Percentiles rank a stretch among this genome's conserved stretches.
Evolutionary conservation across 2,888 invertebrate genomes (phyloP).

Genomic region (Bedellia somnulentella): DNA sequence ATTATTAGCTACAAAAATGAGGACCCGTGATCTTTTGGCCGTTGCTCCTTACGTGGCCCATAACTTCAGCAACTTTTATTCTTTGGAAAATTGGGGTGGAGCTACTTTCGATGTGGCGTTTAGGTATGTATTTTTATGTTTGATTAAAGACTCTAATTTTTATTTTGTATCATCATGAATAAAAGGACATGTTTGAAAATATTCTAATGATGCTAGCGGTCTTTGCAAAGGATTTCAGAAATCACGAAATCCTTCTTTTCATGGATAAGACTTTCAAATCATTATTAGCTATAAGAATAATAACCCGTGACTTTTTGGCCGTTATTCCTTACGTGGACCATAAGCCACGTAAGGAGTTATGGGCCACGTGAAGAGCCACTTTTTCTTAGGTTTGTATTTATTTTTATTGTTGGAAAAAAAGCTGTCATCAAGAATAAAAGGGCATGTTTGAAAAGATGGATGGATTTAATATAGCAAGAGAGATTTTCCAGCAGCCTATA

Average conservation of each 20-base stretch:
- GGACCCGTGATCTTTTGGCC: slow-evolving; percentile 86
- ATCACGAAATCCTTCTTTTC: slow-evolving; percentile 82
- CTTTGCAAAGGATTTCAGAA: slow-evolving; percentile 92
- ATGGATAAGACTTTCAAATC: slow-evolving; percentile 99
- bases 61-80: slow-evolving; percentile 85
- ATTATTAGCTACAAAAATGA: slow-evolving; percentile 90
- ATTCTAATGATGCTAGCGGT: no score
- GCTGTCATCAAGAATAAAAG: not conserved
- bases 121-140: slow-evolving; percentile 33
- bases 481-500: no score
- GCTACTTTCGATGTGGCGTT: slow-evolving; percentile 98
- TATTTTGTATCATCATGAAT: not conserved
- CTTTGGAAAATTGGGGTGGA: slow-evolving; percentile 98
- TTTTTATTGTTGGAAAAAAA: slow-evolving; percentile 1
- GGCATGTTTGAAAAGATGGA: no score
- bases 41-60: slow-evolving; percentile 96
- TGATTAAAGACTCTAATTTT: not conserved
- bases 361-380: slow-evolving; percentile 99
- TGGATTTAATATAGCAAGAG: no score
- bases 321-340: slow-evolving; percentile 96
- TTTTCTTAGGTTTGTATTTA: slow-evolving; percentile 84
- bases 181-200: no score
- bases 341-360: slow-evolving; percentile 89
- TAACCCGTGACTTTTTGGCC: slow-evolving; percentile 86
- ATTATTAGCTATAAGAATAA: slow-evolving; percentile 90